phyloP scores from a whole-genome alignment of 1,140 invertebrate species.

The Drepana arcuata region DNA sequence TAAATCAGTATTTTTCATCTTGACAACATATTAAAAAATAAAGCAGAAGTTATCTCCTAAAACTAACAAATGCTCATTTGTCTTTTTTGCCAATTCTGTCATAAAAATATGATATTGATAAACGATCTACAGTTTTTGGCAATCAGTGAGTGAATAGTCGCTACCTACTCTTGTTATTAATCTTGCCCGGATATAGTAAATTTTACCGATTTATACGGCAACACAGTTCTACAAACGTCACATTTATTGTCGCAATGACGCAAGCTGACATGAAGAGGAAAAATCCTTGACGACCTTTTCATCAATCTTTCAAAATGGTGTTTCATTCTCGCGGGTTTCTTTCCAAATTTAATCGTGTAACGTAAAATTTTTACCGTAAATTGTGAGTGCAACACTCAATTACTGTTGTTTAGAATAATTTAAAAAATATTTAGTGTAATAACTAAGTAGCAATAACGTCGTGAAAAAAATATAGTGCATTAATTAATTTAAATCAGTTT shows the following conservation, averaged over 20 bases:
- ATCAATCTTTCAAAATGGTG: constrained; percentile 67
- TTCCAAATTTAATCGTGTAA: constrained; percentile 50
- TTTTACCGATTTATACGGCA: no score
- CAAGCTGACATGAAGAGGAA: constrained; percentile 42
- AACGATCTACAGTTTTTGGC: no score
- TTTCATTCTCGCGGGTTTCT: constrained; percentile 59
- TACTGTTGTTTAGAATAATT: constrained; percentile 14
- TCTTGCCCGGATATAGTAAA: no score
- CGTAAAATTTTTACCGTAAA: constrained; percentile 45
- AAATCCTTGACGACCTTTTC: constrained; percentile 60
- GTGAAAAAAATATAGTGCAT: constrained; percentile 27
- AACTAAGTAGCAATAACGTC: neutral
- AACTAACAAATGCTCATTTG: no score
- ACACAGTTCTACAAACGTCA: constrained; percentile 19
- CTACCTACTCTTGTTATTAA: no score
- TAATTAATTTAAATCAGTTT: constrained; percentile 38
- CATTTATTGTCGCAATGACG: constrained; percentile 58
- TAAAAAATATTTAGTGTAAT: constrained; percentile 19
- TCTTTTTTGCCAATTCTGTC: no score
- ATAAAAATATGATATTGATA: no score
- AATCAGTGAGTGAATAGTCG: no score
- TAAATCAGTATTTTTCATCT: no score
- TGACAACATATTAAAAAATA: no score
- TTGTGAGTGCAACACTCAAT: constrained; percentile 25
- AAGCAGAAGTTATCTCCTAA: no score